Percentiles rank a stretch among this genome's conserved stretches.
Conservation (phyloP, 2,797 vertebrate genomes). For the Chiloscyllium punctatum region DNA sequence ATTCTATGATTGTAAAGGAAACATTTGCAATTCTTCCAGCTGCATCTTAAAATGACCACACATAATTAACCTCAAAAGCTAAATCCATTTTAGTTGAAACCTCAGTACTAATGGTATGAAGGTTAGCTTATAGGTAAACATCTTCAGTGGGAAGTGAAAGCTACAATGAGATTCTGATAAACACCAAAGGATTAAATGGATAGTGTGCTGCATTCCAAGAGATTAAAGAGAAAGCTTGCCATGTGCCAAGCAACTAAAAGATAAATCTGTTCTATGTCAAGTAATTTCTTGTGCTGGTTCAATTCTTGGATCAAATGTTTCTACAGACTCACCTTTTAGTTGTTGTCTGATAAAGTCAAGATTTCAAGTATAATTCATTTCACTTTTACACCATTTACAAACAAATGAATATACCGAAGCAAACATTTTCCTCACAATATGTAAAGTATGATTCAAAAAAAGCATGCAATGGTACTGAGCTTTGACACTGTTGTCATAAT, state of each 20-base stretch:
- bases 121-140: neutral
- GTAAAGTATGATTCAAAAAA: neutral
- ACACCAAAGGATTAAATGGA: neutral
- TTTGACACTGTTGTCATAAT: neutral
- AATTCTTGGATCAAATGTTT: neutral
- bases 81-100: neutral
- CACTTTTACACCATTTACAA: neutral
- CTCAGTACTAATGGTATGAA: neutral
- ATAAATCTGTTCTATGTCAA: neutral
- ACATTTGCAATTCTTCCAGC: neutral
- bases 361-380: neutral
- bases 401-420: neutral
- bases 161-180: neutral
- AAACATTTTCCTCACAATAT: neutral
- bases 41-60: neutral
- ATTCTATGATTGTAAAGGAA: neutral
- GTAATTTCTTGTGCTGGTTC: neutral
- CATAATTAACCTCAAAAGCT: neutral
- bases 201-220: neutral
- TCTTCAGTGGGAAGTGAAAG: neutral
- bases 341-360: neutral
- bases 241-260: neutral
- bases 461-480: neutral
- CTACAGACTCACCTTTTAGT: neutral
- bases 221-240: neutral